Percentiles rank a stretch among this genome's conserved stretches.
phyloP scores from a whole-genome alignment of 2,888 invertebrate species.

The Cerceris rybyensis region DNA sequence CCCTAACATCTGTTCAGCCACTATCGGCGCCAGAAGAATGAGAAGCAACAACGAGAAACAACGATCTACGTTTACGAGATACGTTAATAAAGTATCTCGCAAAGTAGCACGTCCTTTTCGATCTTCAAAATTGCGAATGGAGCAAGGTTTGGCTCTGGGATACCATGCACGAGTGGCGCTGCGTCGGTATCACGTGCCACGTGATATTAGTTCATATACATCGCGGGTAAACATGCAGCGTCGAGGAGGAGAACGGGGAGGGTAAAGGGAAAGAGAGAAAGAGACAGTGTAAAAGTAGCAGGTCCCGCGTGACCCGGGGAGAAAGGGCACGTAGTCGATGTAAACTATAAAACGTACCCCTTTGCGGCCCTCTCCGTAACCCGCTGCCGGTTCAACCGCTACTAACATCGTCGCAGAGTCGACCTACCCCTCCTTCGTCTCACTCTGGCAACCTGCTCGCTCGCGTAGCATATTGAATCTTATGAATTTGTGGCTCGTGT shows the following conservation, averaged over 20 bases:
- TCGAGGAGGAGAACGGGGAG: constrained; percentile 24
- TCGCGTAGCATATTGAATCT: constrained; percentile 79
- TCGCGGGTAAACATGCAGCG: constrained; percentile 72
- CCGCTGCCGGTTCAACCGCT: constrained; percentile 11
- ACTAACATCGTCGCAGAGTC: constrained; percentile 53
- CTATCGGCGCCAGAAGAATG: background rate
- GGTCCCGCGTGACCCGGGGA: constrained; percentile 45
- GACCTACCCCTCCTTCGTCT: constrained; percentile 27
- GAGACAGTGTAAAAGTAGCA: constrained; percentile 55
- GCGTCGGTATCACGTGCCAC: constrained; percentile 72
- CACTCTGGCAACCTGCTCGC: constrained; percentile 63
- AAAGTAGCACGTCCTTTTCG: constrained; percentile 58
- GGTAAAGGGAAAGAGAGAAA: constrained; percentile 16
- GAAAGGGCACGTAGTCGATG: constrained; percentile 74
- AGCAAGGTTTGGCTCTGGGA: background rate
- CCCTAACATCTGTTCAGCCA: too few species aligned
- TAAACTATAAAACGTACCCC: constrained; percentile 75
- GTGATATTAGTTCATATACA: constrained; percentile 80
- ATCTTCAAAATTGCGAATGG: constrained; percentile 38
- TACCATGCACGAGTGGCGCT: constrained; percentile 44
- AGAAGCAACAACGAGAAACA: background rate
- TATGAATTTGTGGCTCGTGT: constrained; percentile 78
- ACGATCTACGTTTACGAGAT: background rate
- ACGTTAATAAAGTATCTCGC: constrained; percentile 17
- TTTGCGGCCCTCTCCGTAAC: constrained; percentile 28